Evolutionary conservation across 1,140 invertebrate species (phyloP), one percentile per base, ranked within the genome.

Genomic region (Drosophila micromelanica): DNA sequence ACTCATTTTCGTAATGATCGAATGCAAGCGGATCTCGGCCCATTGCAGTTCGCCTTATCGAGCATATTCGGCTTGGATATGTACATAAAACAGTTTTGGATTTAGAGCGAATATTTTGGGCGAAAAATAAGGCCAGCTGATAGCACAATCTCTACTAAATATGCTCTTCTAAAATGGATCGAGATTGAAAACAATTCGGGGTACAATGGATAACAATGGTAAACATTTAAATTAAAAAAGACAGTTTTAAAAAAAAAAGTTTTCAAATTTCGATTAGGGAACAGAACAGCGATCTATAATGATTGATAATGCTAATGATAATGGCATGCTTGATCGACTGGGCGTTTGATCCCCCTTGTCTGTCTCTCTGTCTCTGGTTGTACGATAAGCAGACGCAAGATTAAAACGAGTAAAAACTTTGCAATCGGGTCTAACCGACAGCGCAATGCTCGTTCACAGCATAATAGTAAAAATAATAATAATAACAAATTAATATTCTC

Each of bases 1-100:
- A 30, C 56, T 62, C 73, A 71, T 71, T 42, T 17, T 49, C 13
- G 23, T 37, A 67, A 51, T 74, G 43, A 63, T 0, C 12, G 13
- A 20, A 9, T 40, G 46, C 20, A n/a, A 17, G 0, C 9, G 32
- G 8, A 6, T 15, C 27, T 3, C 11, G 8, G 7, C 12, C 5
- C 17, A n/a, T 71, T 38, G 40, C 38, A 48, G 35, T 46, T 7
- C 20, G 15, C 57, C 57, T 71, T 71, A 71, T 71, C 68, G 49
- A 3, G 11, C 40, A 2, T 3, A 38, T 38, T 56, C 9, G 43
- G 11, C 8, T 1, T 40, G n/a, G 38, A 40, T 40, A 40, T 40
- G n/a, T 13, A 5, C 12, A 40, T 40, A 27, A 48, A 35, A 35
- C 32, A 35, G 1, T 13, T 30, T 30, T 32, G 9, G 23, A 64